phyloP scores from a whole-genome alignment of 37 sponge, comb jelly and placozoan genomes.

The Hormiphora californensis region DNA sequence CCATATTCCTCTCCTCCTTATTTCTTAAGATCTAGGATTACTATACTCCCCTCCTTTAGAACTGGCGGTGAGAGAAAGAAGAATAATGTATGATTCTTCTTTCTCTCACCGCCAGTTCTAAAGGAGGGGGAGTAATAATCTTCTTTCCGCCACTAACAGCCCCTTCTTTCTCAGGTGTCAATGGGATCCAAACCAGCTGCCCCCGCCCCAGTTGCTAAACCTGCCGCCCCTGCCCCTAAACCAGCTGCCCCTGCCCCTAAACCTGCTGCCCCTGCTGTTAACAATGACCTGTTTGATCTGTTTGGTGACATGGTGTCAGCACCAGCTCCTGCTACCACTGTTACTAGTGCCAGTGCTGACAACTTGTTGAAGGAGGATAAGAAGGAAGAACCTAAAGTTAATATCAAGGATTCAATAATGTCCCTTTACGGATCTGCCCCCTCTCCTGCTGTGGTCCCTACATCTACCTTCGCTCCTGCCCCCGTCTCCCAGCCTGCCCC shows the following conservation, averaged over 20 bases:
- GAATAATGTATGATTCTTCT: too few relatives aligned
- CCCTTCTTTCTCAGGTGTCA: background rate
- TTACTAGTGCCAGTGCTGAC: background rate
- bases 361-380: background rate
- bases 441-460: too few relatives aligned
- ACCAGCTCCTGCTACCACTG: background rate
- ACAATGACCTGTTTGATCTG: slow-evolving; percentile 22
- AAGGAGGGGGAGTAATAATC: too few relatives aligned
- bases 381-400: slow-evolving; percentile 31
- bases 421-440: slow-evolving; percentile 24
- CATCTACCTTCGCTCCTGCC: background rate
- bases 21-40: too few relatives aligned
- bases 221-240: background rate
- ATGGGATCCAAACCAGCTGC: background rate
- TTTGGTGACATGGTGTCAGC: slow-evolving; percentile 55
- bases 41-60: too few relatives aligned
- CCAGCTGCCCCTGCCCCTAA: slow-evolving; percentile 33
- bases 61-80: too few relatives aligned
- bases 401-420: slow-evolving; percentile 41
- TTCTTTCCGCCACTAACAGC: too few relatives aligned
- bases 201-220: slow-evolving; percentile 15
- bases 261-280: background rate
- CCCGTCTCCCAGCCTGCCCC: background rate
- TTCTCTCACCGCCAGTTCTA: too few relatives aligned
- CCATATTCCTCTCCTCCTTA: too few relatives aligned